A percentile compares a stretch with the other conserved stretches of the same genome.
Conservation (phyloP, 2,888 invertebrate species). For the Scelioninae gen. 2 region DNA sequence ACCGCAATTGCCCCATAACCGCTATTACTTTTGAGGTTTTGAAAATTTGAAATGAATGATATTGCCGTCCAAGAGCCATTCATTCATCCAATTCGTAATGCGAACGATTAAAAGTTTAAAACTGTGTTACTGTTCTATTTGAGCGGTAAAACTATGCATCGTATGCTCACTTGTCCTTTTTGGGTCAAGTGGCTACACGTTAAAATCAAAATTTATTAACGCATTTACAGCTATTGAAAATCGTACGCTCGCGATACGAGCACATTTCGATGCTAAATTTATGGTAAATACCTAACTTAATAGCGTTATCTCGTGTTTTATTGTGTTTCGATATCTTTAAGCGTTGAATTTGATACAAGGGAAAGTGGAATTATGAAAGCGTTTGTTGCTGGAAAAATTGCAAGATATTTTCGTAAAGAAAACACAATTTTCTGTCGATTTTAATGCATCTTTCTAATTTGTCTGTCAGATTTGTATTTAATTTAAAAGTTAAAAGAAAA, state of each 20-base stretch:
- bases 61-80: neutral
- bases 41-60: conserved; percentile 8
- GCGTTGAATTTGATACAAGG: neutral
- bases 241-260: conserved; percentile 7
- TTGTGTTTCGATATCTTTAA: conserved; percentile 5
- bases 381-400: neutral
- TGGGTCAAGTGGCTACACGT: conserved; percentile 17
- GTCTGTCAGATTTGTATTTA: no score
- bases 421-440: no score
- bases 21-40: conserved; percentile 19
- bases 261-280: conserved; percentile 30
- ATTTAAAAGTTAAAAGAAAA: no score
- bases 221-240: conserved; percentile 18
- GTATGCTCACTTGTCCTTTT: conserved; percentile 11
- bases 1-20: conserved; percentile 17
- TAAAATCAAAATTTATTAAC: conserved; percentile 35
- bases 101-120: conserved; percentile 6
- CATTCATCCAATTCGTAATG: conserved; percentile 3
- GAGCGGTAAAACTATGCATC: conserved; percentile 13
- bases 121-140: conserved; percentile 32
- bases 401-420: neutral
- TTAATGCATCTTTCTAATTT: no score
- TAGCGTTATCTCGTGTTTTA: conserved; percentile 12
- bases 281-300: conserved; percentile 28
- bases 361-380: conserved; percentile 8